Percentiles rank a stretch among this genome's conserved stretches.
phyloP scores from a whole-genome alignment of 1,140 invertebrate genomes.

The Palaemon carinicauda region DNA sequence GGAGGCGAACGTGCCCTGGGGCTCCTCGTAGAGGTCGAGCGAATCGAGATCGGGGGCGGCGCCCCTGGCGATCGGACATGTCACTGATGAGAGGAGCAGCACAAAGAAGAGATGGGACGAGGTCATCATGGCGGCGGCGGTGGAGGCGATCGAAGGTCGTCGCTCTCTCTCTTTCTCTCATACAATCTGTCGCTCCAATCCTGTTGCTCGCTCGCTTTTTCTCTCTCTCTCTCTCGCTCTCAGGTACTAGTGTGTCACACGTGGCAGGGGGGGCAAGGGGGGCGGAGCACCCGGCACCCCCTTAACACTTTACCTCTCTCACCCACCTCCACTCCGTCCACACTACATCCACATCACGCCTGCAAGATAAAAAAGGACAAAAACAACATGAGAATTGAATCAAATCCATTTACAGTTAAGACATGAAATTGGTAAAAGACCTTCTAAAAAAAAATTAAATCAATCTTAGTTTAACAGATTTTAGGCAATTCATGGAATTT shows the following conservation, averaged over 20 bases:
- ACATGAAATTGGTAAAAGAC: neutral
- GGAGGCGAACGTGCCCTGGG: neutral
- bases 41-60: conserved; percentile 3
- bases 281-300: neutral
- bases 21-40: neutral
- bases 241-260: neutral
- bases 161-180: too few species aligned
- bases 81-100: neutral
- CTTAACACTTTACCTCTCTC: neutral
- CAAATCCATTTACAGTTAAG: neutral
- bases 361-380: neutral
- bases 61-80: neutral
- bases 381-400: neutral
- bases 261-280: neutral
- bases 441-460: neutral
- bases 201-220: too few species aligned
- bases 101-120: neutral
- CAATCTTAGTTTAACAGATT: too few species aligned
- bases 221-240: too few species aligned
- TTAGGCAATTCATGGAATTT: too few species aligned
- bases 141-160: neutral
- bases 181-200: too few species aligned
- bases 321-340: neutral
- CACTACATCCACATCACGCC: conserved; percentile 35
- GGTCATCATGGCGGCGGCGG: neutral